Evolutionary conservation across 2,888 invertebrate species (phyloP), one percentile per base, ranked within the genome.

Genomic region (Lasioglossum zephyrum): DNA sequence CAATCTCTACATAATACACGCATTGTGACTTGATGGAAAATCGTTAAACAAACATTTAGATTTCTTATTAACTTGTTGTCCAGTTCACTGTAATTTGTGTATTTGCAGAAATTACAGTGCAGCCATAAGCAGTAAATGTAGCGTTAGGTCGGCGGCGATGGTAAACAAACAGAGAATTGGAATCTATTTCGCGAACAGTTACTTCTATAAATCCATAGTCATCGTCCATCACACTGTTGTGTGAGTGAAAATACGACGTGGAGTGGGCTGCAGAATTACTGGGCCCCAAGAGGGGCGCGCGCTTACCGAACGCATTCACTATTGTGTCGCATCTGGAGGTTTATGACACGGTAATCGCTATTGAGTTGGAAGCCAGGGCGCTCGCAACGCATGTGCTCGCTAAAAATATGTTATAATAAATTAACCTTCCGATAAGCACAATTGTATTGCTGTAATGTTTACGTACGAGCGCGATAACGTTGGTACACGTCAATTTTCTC

Each of bases 321-420:
- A 63, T 63, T 63, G 63, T 63, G 63, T 63, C 63, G 63, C 63
- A 31, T 63, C 63, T 63, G 63, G 63, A 63, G 63, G 63, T 63
- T 63, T 63, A 63, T 36, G 63, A 63, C 63, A 63, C 36, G 63
- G 63, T 63, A 63, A 63, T 63, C 63, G 63, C 63, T 36, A 63
- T 63, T 63, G 63, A 63, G 63, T 63, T 63, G 63, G 31, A 63
- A 63, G 63, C 63, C 63, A 31, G 63, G 31, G 31, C 63, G 63
- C 41, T n/a, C 72, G 72, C n/a, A 11, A n/a, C 72, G n/a, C 13
- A 44, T 72, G 44, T 41, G 39, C 72, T 44, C n/a, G 41, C 72
- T 63, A 63, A 63, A 63, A 63, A 63, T 26, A 63, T 63, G 63
- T 63, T 31, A 63, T 16, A 36, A 63, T 63, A 63, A 63, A 63